Evolutionary conservation across 2,888 invertebrate genomes (phyloP), one percentile per base, ranked within the genome.

Genomic region (Amitus sp.): DNA sequence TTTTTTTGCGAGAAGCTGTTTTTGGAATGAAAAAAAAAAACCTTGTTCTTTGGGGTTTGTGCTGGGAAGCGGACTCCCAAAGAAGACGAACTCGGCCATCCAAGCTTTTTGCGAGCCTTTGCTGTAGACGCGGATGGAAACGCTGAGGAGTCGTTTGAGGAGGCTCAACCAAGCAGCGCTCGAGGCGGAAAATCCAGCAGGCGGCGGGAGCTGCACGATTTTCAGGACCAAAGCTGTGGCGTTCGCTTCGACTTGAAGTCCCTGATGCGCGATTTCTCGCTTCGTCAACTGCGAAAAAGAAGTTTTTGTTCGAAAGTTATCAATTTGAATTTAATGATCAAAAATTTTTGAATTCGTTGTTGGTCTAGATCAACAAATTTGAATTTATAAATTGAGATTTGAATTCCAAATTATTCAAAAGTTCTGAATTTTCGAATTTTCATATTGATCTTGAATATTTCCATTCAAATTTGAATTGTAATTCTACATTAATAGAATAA

Each of bases 71-170:
- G 94, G 94, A 45, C 92, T 92, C 39, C 93, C 90, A 74, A 90
- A 91, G 83, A 94, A 93, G 0, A 94, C 91, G 74, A 96, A 92
- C 82, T 97, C 96, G 0, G 94, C 91, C 71, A 95, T 90, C 96
- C 96, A 97, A 45, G 89, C 89, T 50, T 91, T 87, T 15, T 89
- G 87, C 79, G 90, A 87, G 80, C 91, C 92, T 74, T 89, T 89
- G 74, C 93, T 92, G 78, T 94, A 89, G 61, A 94, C 90, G 23
- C 94, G 85, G 48, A 95, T 88, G 5, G 93, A 91, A 53, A 92
- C 93, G 18, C 95, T 95, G 2, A 97, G 86, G 30, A 96, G 84
- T 1, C 94, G 87, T 71, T 89, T 89, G 39, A 92, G 86, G 33
- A 97, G 84, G 10, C 92, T 90, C 46, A 86, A 85, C 86, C 91